A percentile compares a stretch with the other conserved stretches of the same genome.
Evolutionary conservation across 2,797 vertebrate genomes (phyloP).

Genomic region (Cygnus olor): DNA sequence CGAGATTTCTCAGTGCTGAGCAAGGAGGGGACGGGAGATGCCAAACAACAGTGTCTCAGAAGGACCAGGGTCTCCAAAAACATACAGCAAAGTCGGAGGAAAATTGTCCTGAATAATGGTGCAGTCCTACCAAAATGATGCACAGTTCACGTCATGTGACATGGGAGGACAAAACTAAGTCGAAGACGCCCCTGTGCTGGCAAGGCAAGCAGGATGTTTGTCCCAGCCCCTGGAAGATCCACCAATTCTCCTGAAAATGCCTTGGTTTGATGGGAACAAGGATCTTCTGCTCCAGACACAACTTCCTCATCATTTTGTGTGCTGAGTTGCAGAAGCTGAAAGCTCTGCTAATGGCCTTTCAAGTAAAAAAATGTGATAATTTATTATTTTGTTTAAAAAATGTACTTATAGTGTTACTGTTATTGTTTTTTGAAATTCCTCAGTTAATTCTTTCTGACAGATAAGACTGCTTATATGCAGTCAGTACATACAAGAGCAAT

Average conservation of each 20-base stretch:
- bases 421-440: neutral
- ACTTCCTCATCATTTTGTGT: neutral
- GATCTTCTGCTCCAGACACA: neutral
- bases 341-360: neutral
- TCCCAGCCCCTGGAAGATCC: neutral
- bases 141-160: neutral
- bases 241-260: neutral
- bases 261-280: accelerated
- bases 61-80: neutral
- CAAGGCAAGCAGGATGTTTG: neutral
- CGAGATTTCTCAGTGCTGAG: neutral
- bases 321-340: neutral
- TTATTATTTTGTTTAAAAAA: neutral
- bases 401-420: neutral
- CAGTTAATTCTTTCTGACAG: neutral
- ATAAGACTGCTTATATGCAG: neutral
- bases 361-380: neutral
- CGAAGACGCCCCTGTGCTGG: neutral
- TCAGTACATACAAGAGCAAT: neutral
- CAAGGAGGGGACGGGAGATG: neutral
- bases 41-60: neutral
- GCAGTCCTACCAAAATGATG: neutral
- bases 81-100: accelerated
- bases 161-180: neutral
- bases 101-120: neutral